phyloP scores from a whole-genome alignment of 1,140 invertebrate species.

The Drosophila ficusphila region DNA sequence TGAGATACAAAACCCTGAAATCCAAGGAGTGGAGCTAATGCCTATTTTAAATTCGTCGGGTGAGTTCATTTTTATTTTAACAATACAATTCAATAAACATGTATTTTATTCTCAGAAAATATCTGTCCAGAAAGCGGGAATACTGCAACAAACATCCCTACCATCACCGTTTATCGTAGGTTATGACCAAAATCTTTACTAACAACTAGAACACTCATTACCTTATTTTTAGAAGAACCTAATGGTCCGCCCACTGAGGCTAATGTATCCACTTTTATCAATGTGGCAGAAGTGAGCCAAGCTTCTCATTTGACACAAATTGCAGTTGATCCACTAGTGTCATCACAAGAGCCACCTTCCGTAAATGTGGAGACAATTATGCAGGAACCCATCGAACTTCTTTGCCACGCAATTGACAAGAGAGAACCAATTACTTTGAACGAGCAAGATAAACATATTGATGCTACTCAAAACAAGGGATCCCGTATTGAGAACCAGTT shows the following conservation, averaged over 20 bases:
- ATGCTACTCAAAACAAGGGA: not conserved
- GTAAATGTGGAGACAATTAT: constrained; percentile 7
- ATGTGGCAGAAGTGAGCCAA: not conserved
- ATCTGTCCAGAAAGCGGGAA: too few relatives aligned
- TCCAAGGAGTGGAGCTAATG: too few relatives aligned
- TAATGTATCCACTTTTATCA: constrained; percentile 1
- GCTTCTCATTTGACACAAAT: not conserved
- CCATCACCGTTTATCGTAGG: not conserved
- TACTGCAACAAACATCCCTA: too few relatives aligned
- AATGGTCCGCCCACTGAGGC: constrained; percentile 14
- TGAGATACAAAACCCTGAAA: not conserved
- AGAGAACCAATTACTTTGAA: too few relatives aligned
- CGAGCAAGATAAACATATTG: too few relatives aligned
- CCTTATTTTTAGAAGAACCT: not conserved
- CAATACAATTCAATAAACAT: too few relatives aligned
- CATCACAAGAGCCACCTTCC: not conserved
- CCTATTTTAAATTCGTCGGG: too few relatives aligned
- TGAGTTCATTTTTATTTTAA: too few relatives aligned
- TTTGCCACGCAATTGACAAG: too few relatives aligned
- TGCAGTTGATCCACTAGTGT: constrained; percentile 11
- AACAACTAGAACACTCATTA: too few relatives aligned
- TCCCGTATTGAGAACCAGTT: not conserved
- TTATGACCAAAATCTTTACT: not conserved
- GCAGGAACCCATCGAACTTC: constrained; percentile 17
- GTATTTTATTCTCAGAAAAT: not conserved